Base-by-base conservation (phyloP, 2,797 vertebrate genomes). In the Monodelphis domestica region DNA sequence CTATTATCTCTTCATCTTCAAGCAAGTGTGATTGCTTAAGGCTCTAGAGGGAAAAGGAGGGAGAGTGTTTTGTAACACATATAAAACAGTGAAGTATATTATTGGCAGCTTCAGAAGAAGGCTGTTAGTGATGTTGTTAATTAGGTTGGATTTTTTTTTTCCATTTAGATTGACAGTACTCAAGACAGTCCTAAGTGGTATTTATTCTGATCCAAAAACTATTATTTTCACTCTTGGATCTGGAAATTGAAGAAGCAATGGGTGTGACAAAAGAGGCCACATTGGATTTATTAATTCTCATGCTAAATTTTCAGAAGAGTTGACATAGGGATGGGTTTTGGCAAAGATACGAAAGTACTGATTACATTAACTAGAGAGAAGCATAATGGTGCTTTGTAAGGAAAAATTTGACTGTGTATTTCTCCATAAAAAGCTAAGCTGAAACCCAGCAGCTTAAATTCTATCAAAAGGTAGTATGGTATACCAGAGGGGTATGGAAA, bases 221-320 rank as follows among this genome's bases (percentile, higher is more conserved):
- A 33, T 7, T 33, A 50, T 94, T 94, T 59, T 94, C 84, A 93
- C 51, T 56, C 59, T 84, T 94, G 59, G 59, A 89, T 91, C 54
- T 95, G 52, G 38, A 93, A 90, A 90, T 91, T 45, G 91, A 94
- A 84, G 78, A 29, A 1, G 0, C 53, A 55, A 91, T 29, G 88
- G 14, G 3, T 87, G 54, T 90, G 12, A 91, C 54, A 30, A 12
- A 50, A 45, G 70, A 84, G 21, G 26, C 70, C 3, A 45, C 88
- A 88, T 94, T 94, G 59, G 89, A 93, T 94, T 95, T 91, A 53
- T 95, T 95, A 89, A 90, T 95, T 95, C 88, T 90, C 28, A 89
- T 50, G 1, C 33, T 90, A 29, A 89, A 88, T 45, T 87, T 93
- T 94, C 24, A 91, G 95, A 95, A 63, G 28, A 91, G 2, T 70